Percentiles rank a stretch among this genome's conserved stretches.
These are phyloP conservation scores for Oreochromis niloticus DNA, from an alignment of 2,113 vertebrate genomes.

Conservation along the genomic window DNA sequence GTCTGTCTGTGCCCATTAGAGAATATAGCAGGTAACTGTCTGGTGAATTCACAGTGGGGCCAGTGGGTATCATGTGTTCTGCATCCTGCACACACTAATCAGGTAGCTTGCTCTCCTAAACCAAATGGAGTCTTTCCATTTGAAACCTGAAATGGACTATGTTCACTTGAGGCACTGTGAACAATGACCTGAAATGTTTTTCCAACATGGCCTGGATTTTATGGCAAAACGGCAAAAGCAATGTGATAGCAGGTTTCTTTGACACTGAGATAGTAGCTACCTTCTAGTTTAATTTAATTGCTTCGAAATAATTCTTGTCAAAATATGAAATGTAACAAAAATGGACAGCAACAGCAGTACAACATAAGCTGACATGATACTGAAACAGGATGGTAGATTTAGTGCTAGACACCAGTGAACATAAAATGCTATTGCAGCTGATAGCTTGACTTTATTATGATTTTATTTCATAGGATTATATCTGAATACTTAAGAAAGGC, in stretches of 20 bases:
- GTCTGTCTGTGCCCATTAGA: background rate
- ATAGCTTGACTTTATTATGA: background rate
- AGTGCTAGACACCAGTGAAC: background rate
- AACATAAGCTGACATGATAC: fast-evolving
- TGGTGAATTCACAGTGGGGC: background rate
- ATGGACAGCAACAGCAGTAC: background rate
- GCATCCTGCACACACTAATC: background rate
- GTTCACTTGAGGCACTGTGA: background rate
- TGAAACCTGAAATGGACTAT: background rate
- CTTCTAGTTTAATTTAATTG: fast-evolving
- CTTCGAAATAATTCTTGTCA: background rate
- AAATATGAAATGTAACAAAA: background rate
- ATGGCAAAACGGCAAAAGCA: background rate
- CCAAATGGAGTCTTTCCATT: background rate
- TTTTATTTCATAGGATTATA: background rate
- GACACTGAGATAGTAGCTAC: background rate
- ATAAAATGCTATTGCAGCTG: background rate
- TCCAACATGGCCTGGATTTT: background rate
- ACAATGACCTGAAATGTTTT: fast-evolving
- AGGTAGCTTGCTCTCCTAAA: background rate
- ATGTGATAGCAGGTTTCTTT: background rate
- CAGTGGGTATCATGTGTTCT: background rate
- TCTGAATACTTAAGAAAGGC: background rate
- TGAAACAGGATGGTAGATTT: fast-evolving
- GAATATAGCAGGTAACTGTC: background rate